phyloP scores from a whole-genome alignment of 2,888 invertebrate species.

The Rhagophthalmus giganteus region DNA sequence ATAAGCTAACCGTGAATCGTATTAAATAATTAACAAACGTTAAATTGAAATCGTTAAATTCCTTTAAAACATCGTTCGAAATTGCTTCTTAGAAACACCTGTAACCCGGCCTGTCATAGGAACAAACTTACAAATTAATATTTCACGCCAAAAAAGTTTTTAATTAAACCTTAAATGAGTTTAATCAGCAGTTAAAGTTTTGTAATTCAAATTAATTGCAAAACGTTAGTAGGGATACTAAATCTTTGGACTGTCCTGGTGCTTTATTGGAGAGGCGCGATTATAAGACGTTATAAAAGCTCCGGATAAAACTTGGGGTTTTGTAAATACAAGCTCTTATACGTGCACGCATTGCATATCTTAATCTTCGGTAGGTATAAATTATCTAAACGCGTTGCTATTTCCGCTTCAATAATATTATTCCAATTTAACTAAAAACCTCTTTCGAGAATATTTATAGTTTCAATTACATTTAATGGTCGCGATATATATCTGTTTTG shows the following conservation, averaged over 20 bases:
- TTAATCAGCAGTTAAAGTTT: conserved; percentile 16
- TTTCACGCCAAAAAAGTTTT: conserved; percentile 11
- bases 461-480: conserved; percentile 11
- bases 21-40: too few species aligned
- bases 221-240: conserved; percentile 15
- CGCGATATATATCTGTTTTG: background rate
- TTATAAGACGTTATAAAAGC: conserved; percentile 12
- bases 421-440: background rate
- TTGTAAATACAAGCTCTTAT: too few species aligned
- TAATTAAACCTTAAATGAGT: conserved; percentile 19
- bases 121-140: conserved; percentile 9
- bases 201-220: conserved; percentile 17
- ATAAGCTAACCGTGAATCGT: too few species aligned
- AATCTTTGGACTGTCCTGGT: conserved; percentile 9
- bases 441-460: background rate
- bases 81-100: conserved; percentile 1
- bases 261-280: conserved; percentile 9
- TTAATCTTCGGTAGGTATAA: too few species aligned
- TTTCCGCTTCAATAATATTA: too few species aligned
- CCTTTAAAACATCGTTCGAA: background rate
- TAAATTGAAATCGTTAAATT: background rate
- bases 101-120: conserved; percentile 2
- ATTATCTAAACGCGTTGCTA: too few species aligned
- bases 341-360: too few species aligned
- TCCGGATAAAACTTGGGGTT: too few species aligned